phyloP scores from a whole-genome alignment of 2,797 vertebrate genomes.

The Psittacula derbiana region DNA sequence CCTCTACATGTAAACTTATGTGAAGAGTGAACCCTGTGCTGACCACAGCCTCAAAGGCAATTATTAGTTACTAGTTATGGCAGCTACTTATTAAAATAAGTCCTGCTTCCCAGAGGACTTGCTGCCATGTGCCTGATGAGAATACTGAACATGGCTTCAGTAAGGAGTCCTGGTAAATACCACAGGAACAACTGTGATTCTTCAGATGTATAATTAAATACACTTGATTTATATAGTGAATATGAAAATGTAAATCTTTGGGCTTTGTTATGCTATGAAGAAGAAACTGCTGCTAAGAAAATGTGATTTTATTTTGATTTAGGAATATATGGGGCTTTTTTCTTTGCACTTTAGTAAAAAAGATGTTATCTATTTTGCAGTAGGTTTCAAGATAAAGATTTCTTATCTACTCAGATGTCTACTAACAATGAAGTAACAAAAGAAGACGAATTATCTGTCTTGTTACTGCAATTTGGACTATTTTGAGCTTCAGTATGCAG shows the following conservation, averaged over 20 bases:
- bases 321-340: neutral
- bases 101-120: neutral
- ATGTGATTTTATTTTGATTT: neutral
- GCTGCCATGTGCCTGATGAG: neutral
- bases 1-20: neutral
- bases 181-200: neutral
- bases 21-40: neutral
- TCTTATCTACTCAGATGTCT: neutral
- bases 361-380: neutral
- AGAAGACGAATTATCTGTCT: neutral
- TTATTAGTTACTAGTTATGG: neutral
- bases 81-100: neutral
- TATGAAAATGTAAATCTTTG: neutral
- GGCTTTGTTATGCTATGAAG: neutral
- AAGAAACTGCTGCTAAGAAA: neutral
- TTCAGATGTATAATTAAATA: neutral
- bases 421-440: neutral
- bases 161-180: neutral
- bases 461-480: neutral
- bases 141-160: fast-evolving
- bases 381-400: neutral
- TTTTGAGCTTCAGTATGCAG: neutral
- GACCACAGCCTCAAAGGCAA: neutral
- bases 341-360: neutral
- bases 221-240: neutral